phyloP scores from a whole-genome alignment of 2,888 invertebrate genomes.

The Tipula unca region DNA sequence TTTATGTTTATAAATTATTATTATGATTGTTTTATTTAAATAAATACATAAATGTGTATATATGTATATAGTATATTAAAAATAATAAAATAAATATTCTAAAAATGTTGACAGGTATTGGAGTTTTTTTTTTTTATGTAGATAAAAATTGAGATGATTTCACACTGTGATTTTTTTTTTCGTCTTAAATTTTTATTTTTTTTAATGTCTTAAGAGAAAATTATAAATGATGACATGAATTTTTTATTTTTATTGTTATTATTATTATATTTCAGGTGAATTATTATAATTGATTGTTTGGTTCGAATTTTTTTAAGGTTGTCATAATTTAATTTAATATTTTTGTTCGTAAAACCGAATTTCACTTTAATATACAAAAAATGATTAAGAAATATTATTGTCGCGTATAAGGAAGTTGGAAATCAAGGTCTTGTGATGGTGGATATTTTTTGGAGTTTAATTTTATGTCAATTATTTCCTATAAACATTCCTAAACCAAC shows the following conservation, averaged over 20 bases:
- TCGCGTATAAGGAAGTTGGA: background rate
- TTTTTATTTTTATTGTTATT: slow-evolving; percentile 3
- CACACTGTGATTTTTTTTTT: slow-evolving; percentile 2
- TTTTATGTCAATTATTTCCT: background rate
- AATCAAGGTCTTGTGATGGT: background rate
- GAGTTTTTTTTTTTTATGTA: background rate
- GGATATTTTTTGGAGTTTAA: background rate
- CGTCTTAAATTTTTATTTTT: background rate
- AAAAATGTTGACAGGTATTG: background rate
- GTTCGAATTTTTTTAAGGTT: background rate
- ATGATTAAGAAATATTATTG: background rate
- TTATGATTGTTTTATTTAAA: slow-evolving; percentile 14
- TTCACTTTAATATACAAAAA: background rate
- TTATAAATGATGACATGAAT: slow-evolving; percentile 14
- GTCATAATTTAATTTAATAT: background rate
- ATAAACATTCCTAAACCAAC: too few relatives aligned
- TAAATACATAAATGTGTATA: background rate
- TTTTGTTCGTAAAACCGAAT: background rate
- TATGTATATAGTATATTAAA: too few relatives aligned
- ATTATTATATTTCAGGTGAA: slow-evolving; percentile 14
- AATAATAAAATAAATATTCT: background rate
- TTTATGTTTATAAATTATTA: slow-evolving; percentile 8
- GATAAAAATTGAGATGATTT: slow-evolving; percentile 14
- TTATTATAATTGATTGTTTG: slow-evolving; percentile 14
- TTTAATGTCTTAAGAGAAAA: background rate